Evolutionary conservation across 1,140 invertebrate species (phyloP).

Genomic region (Hylaeus volcanicus): DNA sequence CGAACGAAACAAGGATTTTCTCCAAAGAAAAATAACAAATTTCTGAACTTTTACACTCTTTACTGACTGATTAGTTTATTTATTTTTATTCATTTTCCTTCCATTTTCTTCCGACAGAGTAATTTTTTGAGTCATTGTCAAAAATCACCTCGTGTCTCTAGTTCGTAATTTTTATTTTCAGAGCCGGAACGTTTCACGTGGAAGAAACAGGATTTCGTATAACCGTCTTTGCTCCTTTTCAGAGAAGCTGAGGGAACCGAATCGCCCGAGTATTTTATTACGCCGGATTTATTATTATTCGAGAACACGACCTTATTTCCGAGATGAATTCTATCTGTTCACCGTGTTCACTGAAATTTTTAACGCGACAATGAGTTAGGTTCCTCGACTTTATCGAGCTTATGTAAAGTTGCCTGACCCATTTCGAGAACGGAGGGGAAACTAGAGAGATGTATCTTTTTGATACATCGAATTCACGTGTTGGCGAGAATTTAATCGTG

Average conservation of each 20-base stretch:
- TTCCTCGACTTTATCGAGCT: slow-evolving; percentile 34
- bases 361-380: slow-evolving; percentile 10
- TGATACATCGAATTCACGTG: neutral
- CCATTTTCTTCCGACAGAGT: no score
- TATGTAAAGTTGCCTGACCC: slow-evolving; percentile 31
- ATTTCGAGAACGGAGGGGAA: neutral
- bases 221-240: neutral
- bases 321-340: slow-evolving; percentile 36
- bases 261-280: slow-evolving; percentile 41
- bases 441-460: neutral
- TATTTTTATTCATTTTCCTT: no score
- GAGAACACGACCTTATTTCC: slow-evolving; percentile 35
- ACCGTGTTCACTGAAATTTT: slow-evolving; percentile 21
- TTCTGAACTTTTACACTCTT: no score
- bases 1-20: no score
- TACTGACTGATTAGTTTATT: no score
- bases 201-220: slow-evolving; percentile 22
- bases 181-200: neutral
- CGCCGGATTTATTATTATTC: slow-evolving; percentile 44
- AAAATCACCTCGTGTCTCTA: no score
- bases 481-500: slow-evolving; percentile 5
- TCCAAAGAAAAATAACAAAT: no score
- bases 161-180: no score
- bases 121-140: no score
- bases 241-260: neutral